Conservation (phyloP, 2,888 invertebrate genomes). For the Sphecodes monilicornis region DNA sequence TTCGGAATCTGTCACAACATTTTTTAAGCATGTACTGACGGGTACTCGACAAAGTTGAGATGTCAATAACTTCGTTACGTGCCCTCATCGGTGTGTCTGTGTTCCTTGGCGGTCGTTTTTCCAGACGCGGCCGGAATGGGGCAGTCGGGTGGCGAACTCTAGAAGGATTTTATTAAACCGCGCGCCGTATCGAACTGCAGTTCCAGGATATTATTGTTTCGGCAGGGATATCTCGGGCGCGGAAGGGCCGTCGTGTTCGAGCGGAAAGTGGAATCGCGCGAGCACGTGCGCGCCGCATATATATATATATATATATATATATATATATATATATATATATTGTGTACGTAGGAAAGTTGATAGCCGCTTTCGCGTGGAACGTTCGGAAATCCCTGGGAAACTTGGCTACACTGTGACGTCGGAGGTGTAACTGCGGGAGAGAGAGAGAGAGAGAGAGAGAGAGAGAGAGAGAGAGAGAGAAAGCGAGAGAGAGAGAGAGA, state of each 20-base stretch:
- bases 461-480: background rate
- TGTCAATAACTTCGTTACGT: background rate
- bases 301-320: constrained; percentile 6
- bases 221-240: background rate
- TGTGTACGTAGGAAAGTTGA: constrained; percentile 46
- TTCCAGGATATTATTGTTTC: constrained; percentile 36
- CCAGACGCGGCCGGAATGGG: background rate
- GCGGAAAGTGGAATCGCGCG: constrained; percentile 22
- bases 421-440: background rate
- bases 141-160: background rate
- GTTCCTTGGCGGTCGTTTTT: background rate
- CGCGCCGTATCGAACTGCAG: constrained; percentile 26
- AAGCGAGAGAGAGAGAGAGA: background rate
- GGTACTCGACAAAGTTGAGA: background rate
- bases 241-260: constrained; percentile 13
- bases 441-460: background rate
- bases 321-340: no score
- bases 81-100: background rate
- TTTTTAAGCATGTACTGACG: background rate
- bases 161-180: constrained; percentile 29
- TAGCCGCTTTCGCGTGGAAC: constrained; percentile 35
- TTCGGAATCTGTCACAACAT: background rate
- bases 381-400: constrained; percentile 55
- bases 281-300: constrained; percentile 35
- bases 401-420: constrained; percentile 28